Evolutionary conservation across 2,113 vertebrate species (phyloP), one percentile per base, ranked within the genome.

Genomic region (human): DNA sequence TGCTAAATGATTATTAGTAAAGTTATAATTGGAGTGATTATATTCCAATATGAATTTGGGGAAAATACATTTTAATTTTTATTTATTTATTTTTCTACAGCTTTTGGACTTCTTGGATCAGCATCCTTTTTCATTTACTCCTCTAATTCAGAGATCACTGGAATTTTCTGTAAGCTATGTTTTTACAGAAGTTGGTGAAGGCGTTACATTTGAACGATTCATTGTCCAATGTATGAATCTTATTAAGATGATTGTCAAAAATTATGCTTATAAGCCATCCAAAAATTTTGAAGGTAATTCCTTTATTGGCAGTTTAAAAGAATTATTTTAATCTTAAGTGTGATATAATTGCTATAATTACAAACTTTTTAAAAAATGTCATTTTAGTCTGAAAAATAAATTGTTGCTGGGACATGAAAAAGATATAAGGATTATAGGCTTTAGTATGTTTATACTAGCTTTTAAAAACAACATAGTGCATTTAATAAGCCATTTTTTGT

Each of bases 171-270:
- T 99, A 97, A 99, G 99, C 99, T 99, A 99, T 92, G 99, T 99
- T 87, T 99, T 99, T 98, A 99, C 99, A n/a, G 99, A 99, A 78
- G 99, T 98, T 72, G 99, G 99, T n/a, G 99, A 99, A 97, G 99
- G 99, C 52, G 97, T 99, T 91, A 99, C 99, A 32, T 99, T 99
- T 98, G 99, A 99, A 84, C 99, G 99, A 83, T 99, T 99, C 98
- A 99, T 99, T 95, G 99, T 99, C 83, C 99, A 99, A 32, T 99
- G 99, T 99, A 99, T 99, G 99, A 99, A 99, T 98, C 99, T 99
- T 96, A 99, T 99, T 98, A 99, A 99, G 99, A 99, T 99, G 99
- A 99, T 99, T 97, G 99, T 99, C 82, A 99, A 99, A 99, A 99
- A 99, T 68, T 99, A 99, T n/a, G 98, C 99, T 92, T 99, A 99